Conservation (phyloP, 2,888 invertebrate genomes). For the Pristionchus maxplancki region DNA sequence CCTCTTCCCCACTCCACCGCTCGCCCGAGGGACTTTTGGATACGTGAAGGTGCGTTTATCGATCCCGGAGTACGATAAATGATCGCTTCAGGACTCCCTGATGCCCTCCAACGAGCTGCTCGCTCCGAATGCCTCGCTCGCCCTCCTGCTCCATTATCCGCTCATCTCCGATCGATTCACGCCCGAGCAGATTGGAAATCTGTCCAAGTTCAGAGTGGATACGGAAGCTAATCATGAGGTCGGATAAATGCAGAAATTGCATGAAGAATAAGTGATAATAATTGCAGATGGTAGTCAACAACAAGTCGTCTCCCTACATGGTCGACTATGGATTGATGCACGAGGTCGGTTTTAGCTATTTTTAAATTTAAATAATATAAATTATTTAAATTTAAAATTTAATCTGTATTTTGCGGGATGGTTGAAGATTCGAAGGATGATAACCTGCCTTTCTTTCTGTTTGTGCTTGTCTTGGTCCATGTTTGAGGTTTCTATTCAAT, state of each 20-base stretch:
- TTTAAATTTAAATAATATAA: neutral
- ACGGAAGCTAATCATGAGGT: neutral
- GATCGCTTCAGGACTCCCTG: constrained; percentile 58
- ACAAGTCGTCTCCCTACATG: constrained; percentile 38
- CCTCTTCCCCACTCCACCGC: constrained; percentile 66
- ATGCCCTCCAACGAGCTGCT: constrained; percentile 57
- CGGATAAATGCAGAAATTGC: neutral
- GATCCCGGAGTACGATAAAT: neutral
- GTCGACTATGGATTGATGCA: constrained; percentile 29
- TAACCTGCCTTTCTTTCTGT: neutral
- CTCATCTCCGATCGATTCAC: constrained; percentile 64
- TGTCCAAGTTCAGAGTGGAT: neutral
- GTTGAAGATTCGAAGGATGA: no score
- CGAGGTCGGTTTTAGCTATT: neutral
- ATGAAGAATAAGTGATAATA: neutral
- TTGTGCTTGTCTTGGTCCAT: neutral
- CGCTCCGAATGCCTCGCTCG: constrained; percentile 59
- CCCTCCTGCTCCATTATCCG: constrained; percentile 61
- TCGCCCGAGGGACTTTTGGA: neutral
- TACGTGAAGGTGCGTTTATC: neutral
- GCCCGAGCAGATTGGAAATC: constrained; percentile 22
- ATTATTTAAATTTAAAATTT: no score
- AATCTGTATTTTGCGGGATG: no score
- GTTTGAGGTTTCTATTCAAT: neutral
- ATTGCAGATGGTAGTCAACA: neutral